Percentiles rank a stretch among this genome's conserved stretches.
Evolutionary conservation across 2,113 vertebrate genomes (phyloP).

Genomic region (Syngnathoides biaculeatus): DNA sequence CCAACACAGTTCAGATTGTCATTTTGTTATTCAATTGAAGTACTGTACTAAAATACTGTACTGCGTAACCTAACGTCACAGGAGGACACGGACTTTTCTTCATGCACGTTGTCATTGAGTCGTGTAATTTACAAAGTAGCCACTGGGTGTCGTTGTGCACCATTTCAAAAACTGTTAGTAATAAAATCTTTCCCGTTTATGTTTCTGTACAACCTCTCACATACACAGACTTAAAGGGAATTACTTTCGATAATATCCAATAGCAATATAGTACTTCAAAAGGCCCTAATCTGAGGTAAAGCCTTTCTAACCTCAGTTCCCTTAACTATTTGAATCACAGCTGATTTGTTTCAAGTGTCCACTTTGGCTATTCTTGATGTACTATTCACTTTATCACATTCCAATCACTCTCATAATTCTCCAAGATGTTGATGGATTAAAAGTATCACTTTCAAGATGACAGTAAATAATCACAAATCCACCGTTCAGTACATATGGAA

Average conservation of each 20-base stretch:
- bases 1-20: constrained; percentile 6
- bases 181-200: constrained; percentile 21
- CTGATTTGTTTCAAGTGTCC: not conserved
- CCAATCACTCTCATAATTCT: not conserved
- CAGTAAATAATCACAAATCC: not conserved
- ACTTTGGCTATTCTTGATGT: not conserved
- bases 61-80: not conserved
- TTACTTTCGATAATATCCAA: no score
- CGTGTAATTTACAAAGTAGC: constrained; percentile 48
- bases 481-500: not conserved
- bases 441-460: not conserved
- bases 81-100: constrained; percentile 13
- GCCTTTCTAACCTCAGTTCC: constrained; percentile 14
- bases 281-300: constrained; percentile 10
- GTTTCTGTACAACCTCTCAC: not conserved
- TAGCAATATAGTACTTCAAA: constrained; percentile 1
- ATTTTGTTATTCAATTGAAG: constrained; percentile 21
- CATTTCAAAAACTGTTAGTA: constrained; percentile 26
- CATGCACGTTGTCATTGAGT: constrained; percentile 11
- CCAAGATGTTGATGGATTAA: not conserved
- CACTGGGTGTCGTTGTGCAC: constrained; percentile 64
- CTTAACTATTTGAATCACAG: not conserved
- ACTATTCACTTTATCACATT: not conserved
- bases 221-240: not conserved
- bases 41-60: constrained; percentile 4